A percentile compares a stretch with the other conserved stretches of the same genome.
phyloP scores from a whole-genome alignment of 2,113 vertebrate genomes.

The Protobothrops mucrosquamatus region DNA sequence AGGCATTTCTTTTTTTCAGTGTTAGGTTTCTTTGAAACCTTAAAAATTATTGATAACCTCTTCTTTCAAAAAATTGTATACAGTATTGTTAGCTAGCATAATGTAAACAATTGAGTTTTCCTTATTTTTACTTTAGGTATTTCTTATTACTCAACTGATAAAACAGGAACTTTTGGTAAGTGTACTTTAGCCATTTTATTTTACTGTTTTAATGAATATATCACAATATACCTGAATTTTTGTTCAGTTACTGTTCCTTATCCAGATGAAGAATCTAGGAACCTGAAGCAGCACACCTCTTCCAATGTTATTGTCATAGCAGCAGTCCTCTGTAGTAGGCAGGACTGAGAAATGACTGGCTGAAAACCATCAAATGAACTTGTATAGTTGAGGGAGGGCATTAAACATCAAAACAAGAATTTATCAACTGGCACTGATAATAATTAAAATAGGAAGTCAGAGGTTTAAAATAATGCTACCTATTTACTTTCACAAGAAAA shows the following conservation, averaged over 20 bases:
- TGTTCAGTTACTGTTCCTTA: not conserved
- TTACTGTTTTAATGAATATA: not conserved
- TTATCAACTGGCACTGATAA: not conserved
- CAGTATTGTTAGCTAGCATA: not conserved
- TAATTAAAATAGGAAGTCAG: not conserved
- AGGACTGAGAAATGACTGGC: not conserved
- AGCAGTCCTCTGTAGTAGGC: not conserved
- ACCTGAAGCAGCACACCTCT: not conserved
- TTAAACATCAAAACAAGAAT: not conserved
- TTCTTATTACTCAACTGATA: not conserved
- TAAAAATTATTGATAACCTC: not conserved
- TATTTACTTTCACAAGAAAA: not conserved
- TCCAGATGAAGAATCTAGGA: not conserved
- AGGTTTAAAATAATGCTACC: not conserved
- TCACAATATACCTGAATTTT: not conserved
- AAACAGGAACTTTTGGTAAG: slow-evolving; percentile 43
- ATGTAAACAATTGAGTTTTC: not conserved
- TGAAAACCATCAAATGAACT: not conserved
- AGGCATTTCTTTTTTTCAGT: not conserved
- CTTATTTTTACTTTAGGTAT: slow-evolving; percentile 47
- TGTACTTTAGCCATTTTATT: no score
- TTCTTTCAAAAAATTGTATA: not conserved
- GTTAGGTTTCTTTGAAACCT: not conserved
- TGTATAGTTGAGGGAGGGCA: not conserved
- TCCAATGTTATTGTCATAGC: not conserved